phyloP scores from a whole-genome alignment of 2,797 vertebrate genomes.

The Pseudochirops corinnae region DNA sequence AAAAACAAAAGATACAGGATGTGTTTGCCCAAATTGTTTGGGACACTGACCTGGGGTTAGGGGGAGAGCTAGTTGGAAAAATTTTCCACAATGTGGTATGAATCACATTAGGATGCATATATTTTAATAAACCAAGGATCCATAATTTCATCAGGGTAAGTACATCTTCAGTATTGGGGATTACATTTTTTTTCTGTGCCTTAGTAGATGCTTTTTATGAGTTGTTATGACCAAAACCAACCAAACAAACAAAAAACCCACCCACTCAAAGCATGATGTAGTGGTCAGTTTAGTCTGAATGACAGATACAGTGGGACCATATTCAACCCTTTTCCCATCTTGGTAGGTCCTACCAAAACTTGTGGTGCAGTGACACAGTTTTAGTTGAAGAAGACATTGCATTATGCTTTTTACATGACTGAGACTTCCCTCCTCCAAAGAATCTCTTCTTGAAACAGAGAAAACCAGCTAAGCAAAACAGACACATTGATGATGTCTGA shows the following conservation, averaged over 20 bases:
- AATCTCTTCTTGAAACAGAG: neutral
- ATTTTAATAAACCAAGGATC: neutral
- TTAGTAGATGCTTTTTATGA: neutral
- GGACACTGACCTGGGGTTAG: neutral
- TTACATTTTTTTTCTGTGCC: neutral
- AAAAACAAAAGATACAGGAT: neutral
- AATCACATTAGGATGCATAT: conserved; percentile 3
- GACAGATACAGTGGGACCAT: neutral
- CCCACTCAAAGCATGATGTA: neutral
- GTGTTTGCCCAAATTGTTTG: conserved; percentile 1
- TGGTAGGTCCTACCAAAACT: neutral
- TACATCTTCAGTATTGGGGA: neutral
- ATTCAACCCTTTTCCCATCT: neutral
- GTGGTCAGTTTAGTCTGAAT: neutral
- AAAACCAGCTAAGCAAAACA: neutral
- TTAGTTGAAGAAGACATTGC: neutral
- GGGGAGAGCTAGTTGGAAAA: neutral
- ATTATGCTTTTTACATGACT: neutral
- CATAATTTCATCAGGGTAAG: neutral
- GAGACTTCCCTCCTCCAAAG: neutral
- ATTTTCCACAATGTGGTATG: neutral
- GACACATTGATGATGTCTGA: neutral
- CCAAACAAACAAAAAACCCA: neutral
- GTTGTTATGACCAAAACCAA: neutral
- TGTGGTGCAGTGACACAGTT: neutral